phyloP scores from a whole-genome alignment of 2,888 invertebrate genomes.

The Crocallis elinguaria region DNA sequence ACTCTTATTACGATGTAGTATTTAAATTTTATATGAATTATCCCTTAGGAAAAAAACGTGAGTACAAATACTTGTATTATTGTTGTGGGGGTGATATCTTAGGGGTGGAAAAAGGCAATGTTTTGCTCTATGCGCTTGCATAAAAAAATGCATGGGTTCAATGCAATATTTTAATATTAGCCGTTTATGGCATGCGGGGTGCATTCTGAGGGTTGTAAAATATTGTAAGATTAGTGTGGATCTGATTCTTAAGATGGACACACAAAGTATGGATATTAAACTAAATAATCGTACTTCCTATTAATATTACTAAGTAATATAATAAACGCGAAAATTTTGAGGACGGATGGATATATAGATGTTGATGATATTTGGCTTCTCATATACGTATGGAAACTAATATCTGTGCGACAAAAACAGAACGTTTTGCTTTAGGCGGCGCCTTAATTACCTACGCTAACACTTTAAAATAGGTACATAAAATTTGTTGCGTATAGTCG shows the following conservation, averaged over 20 bases:
- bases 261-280: background rate
- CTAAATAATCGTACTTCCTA: no score
- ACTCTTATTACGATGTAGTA: slow-evolving; percentile 53
- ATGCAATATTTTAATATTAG: slow-evolving; percentile 84
- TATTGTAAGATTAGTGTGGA: slow-evolving; percentile 56
- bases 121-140: slow-evolving; percentile 67
- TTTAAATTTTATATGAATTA: slow-evolving; percentile 59
- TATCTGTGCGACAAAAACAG: no score
- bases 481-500: no score
- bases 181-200: slow-evolving; percentile 75
- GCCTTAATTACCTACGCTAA: no score
- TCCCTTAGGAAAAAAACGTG: slow-evolving; percentile 64
- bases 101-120: slow-evolving; percentile 74
- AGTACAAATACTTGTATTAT: slow-evolving; percentile 83
- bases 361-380: no score
- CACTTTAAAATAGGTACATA: no score
- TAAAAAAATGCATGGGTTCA: slow-evolving; percentile 79
- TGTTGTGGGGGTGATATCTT: slow-evolving; percentile 68
- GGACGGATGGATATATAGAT: no score
- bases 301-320: no score
- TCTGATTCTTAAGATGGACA: slow-evolving; percentile 22
- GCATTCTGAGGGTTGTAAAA: slow-evolving; percentile 59
- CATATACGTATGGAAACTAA: no score
- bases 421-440: no score
- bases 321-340: no score